These are phyloP conservation scores for Anoplophora glabripennis DNA, from an alignment of 1,140 invertebrate genomes.

Conservation along the genomic window DNA sequence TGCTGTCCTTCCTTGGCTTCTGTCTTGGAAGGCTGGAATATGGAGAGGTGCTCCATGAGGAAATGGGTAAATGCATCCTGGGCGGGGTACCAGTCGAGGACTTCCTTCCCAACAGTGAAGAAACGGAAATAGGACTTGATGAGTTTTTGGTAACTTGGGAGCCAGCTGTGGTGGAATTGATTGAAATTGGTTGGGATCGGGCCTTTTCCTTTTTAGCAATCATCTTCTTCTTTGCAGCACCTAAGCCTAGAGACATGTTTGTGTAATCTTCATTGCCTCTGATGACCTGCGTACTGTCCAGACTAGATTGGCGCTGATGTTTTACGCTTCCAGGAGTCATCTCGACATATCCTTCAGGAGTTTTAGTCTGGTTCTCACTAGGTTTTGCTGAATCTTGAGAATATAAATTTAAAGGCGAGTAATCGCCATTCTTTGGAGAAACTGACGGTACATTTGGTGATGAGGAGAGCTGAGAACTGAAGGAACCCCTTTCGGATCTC, in stretches of 20 bases:
- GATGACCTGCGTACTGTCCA: constrained; percentile 36
- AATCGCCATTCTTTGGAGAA: constrained; percentile 10
- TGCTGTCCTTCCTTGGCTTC: constrained; percentile 37
- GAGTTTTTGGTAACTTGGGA: constrained; percentile 19
- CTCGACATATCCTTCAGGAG: constrained; percentile 60
- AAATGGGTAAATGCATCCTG: constrained; percentile 46
- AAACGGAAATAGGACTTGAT: constrained; percentile 28
- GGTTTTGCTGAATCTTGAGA: constrained; percentile 45
- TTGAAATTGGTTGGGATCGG: constrained; percentile 59
- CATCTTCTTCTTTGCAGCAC: constrained; percentile 29
- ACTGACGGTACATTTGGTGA: constrained; percentile 20
- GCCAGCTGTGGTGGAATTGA: constrained; percentile 46
- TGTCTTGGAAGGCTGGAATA: constrained; percentile 46
- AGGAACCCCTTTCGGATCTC: constrained; percentile 49
- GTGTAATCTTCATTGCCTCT: constrained; percentile 46
- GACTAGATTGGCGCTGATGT: constrained; percentile 38
- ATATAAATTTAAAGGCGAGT: constrained; percentile 30
- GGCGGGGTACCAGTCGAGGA: constrained; percentile 49
- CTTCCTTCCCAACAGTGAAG: constrained; percentile 32
- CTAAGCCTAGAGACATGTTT: constrained; percentile 41
- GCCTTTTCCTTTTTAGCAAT: constrained; percentile 50
- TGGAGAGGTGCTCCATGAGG: constrained; percentile 35
- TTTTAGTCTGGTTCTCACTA: constrained; percentile 21
- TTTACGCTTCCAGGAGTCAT: constrained; percentile 51
- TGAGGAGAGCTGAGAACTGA: constrained; percentile 26